Evolutionary conservation across 2,797 vertebrate genomes (phyloP).

Genomic region (Philypnodon macrostomus): DNA sequence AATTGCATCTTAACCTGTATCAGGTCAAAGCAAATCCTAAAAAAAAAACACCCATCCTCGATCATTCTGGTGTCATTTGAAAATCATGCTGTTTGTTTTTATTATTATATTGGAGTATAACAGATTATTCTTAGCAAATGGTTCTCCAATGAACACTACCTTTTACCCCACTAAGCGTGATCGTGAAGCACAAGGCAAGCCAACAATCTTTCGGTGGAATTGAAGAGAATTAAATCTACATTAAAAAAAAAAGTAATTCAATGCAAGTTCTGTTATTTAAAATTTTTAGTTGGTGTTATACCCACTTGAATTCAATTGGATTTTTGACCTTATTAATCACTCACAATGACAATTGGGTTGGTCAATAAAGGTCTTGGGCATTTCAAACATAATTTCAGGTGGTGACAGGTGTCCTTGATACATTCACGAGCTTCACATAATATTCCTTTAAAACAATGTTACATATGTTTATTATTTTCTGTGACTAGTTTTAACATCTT

Average conservation of each 20-base stretch:
- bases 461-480: constrained; percentile 52
- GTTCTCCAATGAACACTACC: constrained; percentile 75
- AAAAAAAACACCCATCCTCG: constrained; percentile 59
- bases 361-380: constrained; percentile 33
- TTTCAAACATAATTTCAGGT: constrained; percentile 27
- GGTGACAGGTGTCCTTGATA: constrained; percentile 39
- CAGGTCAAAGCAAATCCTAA: constrained; percentile 76
- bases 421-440: constrained; percentile 60
- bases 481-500: constrained; percentile 65
- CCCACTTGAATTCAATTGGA: constrained; percentile 31
- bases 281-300: constrained; percentile 19
- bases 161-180: constrained; percentile 46
- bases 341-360: constrained; percentile 13
- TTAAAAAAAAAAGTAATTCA: constrained; percentile 46
- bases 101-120: constrained; percentile 62
- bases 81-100: constrained; percentile 72
- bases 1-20: constrained; percentile 83
- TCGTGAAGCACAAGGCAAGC: constrained; percentile 70
- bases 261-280: constrained; percentile 29
- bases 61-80: constrained; percentile 73
- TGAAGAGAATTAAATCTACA: constrained; percentile 25
- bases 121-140: constrained; percentile 63
- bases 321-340: constrained; percentile 22
- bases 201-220: constrained; percentile 34
- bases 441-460: constrained; percentile 65